These are phyloP conservation scores for Tetragnatha montana DNA, from an alignment of 2,888 invertebrate genomes.

Conservation along the genomic window DNA sequence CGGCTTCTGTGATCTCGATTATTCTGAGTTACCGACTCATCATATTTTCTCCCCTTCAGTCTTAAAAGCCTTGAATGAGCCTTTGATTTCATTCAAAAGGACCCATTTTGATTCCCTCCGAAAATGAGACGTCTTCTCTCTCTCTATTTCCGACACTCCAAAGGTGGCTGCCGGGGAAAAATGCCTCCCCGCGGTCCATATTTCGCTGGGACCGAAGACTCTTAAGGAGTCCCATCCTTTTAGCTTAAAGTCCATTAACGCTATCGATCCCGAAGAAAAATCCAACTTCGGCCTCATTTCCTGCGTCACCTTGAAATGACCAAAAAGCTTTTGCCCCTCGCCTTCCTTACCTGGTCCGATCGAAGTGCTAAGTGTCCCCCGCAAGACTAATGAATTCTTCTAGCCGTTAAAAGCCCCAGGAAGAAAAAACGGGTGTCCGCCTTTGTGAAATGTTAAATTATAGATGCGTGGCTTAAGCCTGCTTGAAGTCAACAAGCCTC, in stretches of 20 bases:
- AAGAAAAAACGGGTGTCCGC: constrained; percentile 19
- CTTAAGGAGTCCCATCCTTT: constrained; percentile 14
- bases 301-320: constrained; percentile 36
- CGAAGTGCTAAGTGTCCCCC: constrained; percentile 9
- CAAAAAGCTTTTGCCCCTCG: constrained; percentile 36
- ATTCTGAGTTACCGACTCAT: too few relatives aligned
- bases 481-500: constrained; percentile 24
- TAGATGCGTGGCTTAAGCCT: constrained; percentile 33
- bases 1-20: too few relatives aligned
- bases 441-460: constrained; percentile 58
- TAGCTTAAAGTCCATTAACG: constrained; percentile 46
- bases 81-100: not conserved
- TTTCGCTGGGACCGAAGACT: not conserved
- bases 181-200: not conserved
- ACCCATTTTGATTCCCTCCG: not conserved
- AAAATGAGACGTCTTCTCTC: not conserved
- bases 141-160: not conserved
- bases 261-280: constrained; percentile 41
- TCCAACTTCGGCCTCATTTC: constrained; percentile 21
- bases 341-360: constrained; percentile 20
- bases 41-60: too few relatives aligned
- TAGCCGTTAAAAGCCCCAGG: constrained; percentile 46
- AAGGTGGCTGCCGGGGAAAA: not conserved
- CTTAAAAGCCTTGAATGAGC: not conserved
- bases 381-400: constrained; percentile 45